Evolutionary conservation across 2,113 vertebrate species (phyloP).

Genomic region (Neoarius graeffei): DNA sequence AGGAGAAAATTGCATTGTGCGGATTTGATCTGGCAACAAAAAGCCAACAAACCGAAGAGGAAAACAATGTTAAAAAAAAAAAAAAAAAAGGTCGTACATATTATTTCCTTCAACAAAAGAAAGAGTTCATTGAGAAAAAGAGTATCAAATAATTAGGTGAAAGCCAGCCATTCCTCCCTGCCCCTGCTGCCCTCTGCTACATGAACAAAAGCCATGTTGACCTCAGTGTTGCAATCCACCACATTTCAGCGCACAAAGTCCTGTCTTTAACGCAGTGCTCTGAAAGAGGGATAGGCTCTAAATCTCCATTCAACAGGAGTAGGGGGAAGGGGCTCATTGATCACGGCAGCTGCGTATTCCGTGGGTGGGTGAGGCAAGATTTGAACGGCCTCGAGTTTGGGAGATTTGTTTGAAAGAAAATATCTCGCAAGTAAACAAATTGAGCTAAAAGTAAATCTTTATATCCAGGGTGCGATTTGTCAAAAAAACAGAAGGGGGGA

Average conservation of each 20-base stretch:
- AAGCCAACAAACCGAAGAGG: not conserved
- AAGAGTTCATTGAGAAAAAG: slow-evolving; percentile 19
- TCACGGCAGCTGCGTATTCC: slow-evolving; percentile 62
- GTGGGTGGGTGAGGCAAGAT: slow-evolving; percentile 6
- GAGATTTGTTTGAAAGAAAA: slow-evolving; percentile 13
- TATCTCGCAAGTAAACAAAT: too few relatives aligned
- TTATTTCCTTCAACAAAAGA: not conserved
- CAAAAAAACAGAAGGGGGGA: too few relatives aligned
- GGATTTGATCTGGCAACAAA: not conserved
- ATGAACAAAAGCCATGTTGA: slow-evolving; percentile 30
- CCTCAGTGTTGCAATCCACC: slow-evolving; percentile 42
- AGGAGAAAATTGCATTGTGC: slow-evolving; percentile 8
- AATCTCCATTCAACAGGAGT: slow-evolving; percentile 45
- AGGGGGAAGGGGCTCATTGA: slow-evolving; percentile 48
- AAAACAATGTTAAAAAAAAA: not conserved
- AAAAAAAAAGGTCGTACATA: not conserved
- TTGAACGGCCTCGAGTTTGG: slow-evolving; percentile 43
- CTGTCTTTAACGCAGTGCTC: slow-evolving; percentile 42
- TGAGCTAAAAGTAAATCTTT: too few relatives aligned
- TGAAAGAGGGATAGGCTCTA: slow-evolving; percentile 45
- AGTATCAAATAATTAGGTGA: slow-evolving; percentile 45
- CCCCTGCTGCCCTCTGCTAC: slow-evolving; percentile 1
- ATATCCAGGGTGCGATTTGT: too few relatives aligned
- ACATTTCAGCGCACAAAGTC: slow-evolving; percentile 47
- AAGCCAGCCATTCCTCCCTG: slow-evolving; percentile 42